Base-by-base conservation (phyloP, 1,140 invertebrate species). In the Anastatus disparis region DNA sequence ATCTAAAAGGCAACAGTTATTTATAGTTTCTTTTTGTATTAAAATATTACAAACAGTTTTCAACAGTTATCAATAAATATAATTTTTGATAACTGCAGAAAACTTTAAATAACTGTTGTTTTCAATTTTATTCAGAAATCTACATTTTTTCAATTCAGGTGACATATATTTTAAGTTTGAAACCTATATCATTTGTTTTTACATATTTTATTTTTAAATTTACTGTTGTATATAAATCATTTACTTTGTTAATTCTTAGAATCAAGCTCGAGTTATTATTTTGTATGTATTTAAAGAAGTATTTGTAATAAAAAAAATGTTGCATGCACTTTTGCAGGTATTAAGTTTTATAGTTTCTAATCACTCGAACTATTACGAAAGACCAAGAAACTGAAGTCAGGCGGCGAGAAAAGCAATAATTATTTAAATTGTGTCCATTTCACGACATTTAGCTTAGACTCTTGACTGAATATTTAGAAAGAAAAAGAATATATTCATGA, bases 401-500 rank as follows among this genome's bases (percentile, higher is more conserved):
- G 26, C 27, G 31, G 40, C 53, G 17, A 17, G 31, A 68, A n/a
- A 38, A 53, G 50, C 50, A 65, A 40, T 65, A 52, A 42, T n/a
- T 35, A 65, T 53, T 65, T 48, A 31, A 52, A 40, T 52, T 53
- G 27, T 35, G 17, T 50, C 48, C 35, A 22, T 42, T 42, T 40
- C 29, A 38, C 53, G 46, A 62, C 6, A 15, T 10, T 15, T 31
- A 56, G 38, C 15, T 56, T 59, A 48, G 42, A n/a, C 29, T 20
- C 10, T 52, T 35, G 35, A 70, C 48, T 70, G 31, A 62, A 70
- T n/a, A 62, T 68, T 68, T 50, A 42, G 27, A 38, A 61, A 40
- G n/a, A n/a, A n/a, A n/a, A n/a, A n/a, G n/a, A n/a, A n/a, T 38
- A 68, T 77, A 77, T 76, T 73, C 70, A 31, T 56, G 73, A 71